Evolutionary conservation across 2,113 vertebrate species (phyloP).

Genomic region (Egretta garzetta): DNA sequence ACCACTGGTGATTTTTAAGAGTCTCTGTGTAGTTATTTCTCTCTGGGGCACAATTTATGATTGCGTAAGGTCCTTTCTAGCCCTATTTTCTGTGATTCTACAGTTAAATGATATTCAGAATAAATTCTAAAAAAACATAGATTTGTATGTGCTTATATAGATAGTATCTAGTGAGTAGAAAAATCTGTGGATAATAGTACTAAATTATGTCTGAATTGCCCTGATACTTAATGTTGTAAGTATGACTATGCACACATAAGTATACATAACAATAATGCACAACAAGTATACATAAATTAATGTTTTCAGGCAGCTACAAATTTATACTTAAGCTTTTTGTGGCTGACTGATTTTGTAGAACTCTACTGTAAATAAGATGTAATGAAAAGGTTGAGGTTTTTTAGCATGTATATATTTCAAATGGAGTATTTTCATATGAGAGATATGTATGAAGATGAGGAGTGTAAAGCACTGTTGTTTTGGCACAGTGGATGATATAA

Average conservation of each 20-base stretch:
- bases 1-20: not conserved
- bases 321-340: not conserved
- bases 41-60: not conserved
- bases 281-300: not conserved
- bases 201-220: not conserved
- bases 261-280: not conserved
- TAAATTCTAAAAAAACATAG: not conserved
- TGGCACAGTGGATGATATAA: not conserved
- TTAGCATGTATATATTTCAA: not conserved
- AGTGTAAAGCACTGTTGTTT: not conserved
- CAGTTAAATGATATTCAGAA: not conserved
- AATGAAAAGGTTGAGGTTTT: not conserved
- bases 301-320: not conserved
- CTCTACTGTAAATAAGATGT: not conserved
- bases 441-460: not conserved
- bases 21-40: not conserved
- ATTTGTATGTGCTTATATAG: not conserved
- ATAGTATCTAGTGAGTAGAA: not conserved
- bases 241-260: not conserved
- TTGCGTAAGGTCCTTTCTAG: not conserved
- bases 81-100: not conserved
- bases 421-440: not conserved
- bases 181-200: not conserved
- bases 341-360: not conserved
- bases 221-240: not conserved